These are phyloP conservation scores for Brachypalpus laphriformis DNA, from an alignment of 2,888 invertebrate species.

Conservation along the genomic window DNA sequence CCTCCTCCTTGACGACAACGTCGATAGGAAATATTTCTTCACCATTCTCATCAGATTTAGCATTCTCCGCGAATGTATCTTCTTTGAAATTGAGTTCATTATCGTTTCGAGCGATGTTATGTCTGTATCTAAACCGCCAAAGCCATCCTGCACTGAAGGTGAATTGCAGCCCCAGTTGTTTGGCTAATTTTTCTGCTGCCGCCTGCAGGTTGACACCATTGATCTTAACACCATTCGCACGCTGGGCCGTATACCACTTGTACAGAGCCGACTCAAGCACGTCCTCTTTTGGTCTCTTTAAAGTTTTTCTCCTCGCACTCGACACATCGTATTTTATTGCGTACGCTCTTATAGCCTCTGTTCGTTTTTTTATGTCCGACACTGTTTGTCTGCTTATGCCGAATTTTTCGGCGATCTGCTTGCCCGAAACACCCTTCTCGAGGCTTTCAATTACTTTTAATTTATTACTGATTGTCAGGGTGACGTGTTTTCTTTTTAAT, in stretches of 20 bases:
- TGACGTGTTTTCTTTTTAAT: slow-evolving; percentile 49
- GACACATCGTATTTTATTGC: slow-evolving; percentile 16
- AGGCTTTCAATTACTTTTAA: slow-evolving; percentile 49
- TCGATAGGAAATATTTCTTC: neutral
- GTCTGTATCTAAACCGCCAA: slow-evolving; percentile 6
- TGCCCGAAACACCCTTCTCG: slow-evolving; percentile 23
- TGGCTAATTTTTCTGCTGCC: slow-evolving; percentile 1
- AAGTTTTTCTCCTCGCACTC: slow-evolving; percentile 23
- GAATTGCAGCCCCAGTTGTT: slow-evolving; percentile 13
- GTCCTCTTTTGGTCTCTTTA: slow-evolving; percentile 21
- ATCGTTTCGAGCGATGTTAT: slow-evolving; percentile 2
- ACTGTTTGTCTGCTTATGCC: slow-evolving; percentile 55
- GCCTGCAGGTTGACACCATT: neutral
- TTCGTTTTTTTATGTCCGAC: slow-evolving; percentile 47
- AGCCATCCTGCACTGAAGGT: slow-evolving; percentile 15
- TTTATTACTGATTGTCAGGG: slow-evolving; percentile 40
- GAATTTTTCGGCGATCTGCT: slow-evolving; percentile 21
- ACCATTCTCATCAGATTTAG: neutral
- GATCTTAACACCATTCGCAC: neutral
- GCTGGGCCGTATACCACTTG: slow-evolving; percentile 32
- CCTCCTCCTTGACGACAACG: slow-evolving; percentile 31
- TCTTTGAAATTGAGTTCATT: too few relatives aligned
- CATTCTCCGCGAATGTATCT: too few relatives aligned
- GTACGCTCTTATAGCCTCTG: slow-evolving; percentile 12
- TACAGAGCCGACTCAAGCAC: slow-evolving; percentile 17